Evolutionary conservation across 2,888 invertebrate genomes (phyloP).

Genomic region (Dasypogon diadema): DNA sequence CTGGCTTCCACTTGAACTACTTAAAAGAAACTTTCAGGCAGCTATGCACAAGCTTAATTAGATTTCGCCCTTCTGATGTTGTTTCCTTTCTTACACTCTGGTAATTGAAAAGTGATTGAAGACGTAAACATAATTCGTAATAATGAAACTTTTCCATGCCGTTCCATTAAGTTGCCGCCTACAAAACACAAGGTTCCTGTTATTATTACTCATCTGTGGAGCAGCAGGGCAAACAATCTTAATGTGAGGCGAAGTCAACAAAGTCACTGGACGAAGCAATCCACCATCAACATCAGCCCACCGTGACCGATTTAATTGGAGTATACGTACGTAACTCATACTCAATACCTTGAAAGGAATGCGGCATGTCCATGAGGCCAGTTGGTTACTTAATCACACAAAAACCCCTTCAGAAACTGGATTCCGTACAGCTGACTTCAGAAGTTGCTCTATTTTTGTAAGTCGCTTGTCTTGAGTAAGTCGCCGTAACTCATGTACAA

Average conservation of each 20-base stretch:
- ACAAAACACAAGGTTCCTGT: not conserved
- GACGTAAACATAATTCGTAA: no score
- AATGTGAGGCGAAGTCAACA: not conserved
- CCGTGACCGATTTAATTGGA: slow-evolving; percentile 47
- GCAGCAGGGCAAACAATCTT: not conserved
- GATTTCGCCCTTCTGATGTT: no score
- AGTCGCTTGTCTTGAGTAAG: not conserved
- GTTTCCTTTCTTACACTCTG: no score
- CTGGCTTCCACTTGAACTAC: no score
- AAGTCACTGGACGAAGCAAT: slow-evolving; percentile 6
- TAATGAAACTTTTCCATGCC: no score
- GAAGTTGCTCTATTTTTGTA: slow-evolving; percentile 21
- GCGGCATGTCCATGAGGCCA: slow-evolving; percentile 41
- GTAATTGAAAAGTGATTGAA: no score
- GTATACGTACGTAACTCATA: slow-evolving; percentile 7
- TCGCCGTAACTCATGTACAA: not conserved
- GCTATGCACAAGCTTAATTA: no score
- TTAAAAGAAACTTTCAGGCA: no score
- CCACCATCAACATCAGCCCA: slow-evolving; percentile 4
- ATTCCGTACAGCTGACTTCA: slow-evolving; percentile 21
- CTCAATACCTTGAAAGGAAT: slow-evolving; percentile 44
- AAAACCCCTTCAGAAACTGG: slow-evolving; percentile 31
- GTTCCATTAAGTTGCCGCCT: no score
- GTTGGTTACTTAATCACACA: slow-evolving; percentile 30
- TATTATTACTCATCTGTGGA: not conserved